Evolutionary conservation across 2,888 invertebrate genomes (phyloP), one percentile per base, ranked within the genome.

Genomic region (Digitonthophagus gazella): DNA sequence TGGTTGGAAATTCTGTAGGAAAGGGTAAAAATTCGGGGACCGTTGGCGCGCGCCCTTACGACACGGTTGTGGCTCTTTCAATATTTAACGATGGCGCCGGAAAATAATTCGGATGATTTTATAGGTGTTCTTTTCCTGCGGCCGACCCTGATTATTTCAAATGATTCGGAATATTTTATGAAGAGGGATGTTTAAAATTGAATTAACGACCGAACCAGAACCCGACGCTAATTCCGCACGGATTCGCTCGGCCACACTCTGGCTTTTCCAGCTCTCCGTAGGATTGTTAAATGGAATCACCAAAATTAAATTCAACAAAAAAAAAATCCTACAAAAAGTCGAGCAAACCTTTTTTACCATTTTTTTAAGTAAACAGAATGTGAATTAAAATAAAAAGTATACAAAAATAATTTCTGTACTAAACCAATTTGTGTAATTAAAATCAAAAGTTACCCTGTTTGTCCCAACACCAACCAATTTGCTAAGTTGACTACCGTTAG

Each of bases 171-270:
- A 61, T 61, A 61, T 61, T 61, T 61, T 61, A 61, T 61, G 61
- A 61, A 61, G 61, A 61, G 61, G 61, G 61, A 61, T 61, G 61
- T 61, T 61, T 61, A 61, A 61, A 61, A 61, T 61, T 61, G 61
- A 61, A 61, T 61, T 61, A 61, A 61, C 61, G 61, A 61, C 61
- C 61, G 18, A 19, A 18, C 61, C 19, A 18, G 61, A 19, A 61
- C 61, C 18, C 16, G 28, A 44, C 61, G 61, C 61, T 61, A 61
- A 61, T 61, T 61, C 61, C 61, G 61, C 61, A 61, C 61, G 61
- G 61, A 61, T 61, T 61, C 61, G 19, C 61, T 19, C 61, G 28
- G 28, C 28, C 28, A 44, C 28, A 44, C 1, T 6, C 28, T 44
- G 28, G 28, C 28, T 44, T 44, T 44, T 3, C 28, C 6, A 22